phyloP scores from a whole-genome alignment of 1,140 invertebrate genomes.

The Leptestheria dahalacensis region DNA sequence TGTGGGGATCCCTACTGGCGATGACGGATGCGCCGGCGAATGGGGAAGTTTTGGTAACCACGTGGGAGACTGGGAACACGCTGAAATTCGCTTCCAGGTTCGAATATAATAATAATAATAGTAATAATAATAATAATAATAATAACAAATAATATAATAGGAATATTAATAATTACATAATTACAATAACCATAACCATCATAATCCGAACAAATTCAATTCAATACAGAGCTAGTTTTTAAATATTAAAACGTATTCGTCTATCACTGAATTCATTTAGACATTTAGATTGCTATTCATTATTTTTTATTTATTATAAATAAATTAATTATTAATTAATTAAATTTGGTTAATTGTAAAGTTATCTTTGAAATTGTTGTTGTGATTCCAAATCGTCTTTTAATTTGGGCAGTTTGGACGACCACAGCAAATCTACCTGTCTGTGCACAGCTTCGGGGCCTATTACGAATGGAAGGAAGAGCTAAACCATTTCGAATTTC shows the following conservation, averaged over 20 bases:
- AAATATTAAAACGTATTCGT: too few species aligned
- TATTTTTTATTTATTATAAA: too few species aligned
- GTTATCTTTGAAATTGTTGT: too few species aligned
- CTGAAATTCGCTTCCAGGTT: slow-evolving; percentile 9
- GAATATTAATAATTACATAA: not conserved
- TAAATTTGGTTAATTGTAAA: too few species aligned
- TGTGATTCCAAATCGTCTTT: too few species aligned
- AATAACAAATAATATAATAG: not conserved
- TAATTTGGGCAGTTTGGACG: slow-evolving; percentile 16
- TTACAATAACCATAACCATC: too few species aligned
- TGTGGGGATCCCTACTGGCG: slow-evolving; percentile 12
- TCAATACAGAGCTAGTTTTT: too few species aligned
- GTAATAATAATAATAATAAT: not conserved
- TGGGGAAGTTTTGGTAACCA: slow-evolving; percentile 11
- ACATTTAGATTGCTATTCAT: too few species aligned
- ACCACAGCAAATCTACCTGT: slow-evolving; percentile 15
- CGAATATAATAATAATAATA: not conserved
- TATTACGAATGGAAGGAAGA: slow-evolving; percentile 18
- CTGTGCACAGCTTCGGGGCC: slow-evolving; percentile 20
- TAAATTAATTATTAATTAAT: too few species aligned
- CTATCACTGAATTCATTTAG: too few species aligned
- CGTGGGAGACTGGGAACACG: slow-evolving; percentile 15
- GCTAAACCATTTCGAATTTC: slow-evolving; percentile 14
- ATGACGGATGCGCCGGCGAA: slow-evolving; percentile 11
- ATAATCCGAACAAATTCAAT: not conserved